Evolutionary conservation across 2,888 invertebrate genomes (phyloP).

Genomic region (Eupithecia tripunctaria): DNA sequence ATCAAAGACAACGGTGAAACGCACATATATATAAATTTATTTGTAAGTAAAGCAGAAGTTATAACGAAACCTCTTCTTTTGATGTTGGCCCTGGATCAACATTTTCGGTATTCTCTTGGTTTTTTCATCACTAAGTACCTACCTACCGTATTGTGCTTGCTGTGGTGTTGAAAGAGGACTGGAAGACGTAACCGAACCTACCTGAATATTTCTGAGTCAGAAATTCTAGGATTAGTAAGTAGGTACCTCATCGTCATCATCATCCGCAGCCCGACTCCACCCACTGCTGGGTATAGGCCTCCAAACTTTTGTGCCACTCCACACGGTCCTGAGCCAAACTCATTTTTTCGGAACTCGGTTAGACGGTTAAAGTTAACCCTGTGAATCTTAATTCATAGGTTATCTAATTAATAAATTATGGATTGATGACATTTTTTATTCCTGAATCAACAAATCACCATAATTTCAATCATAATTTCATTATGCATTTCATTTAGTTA

Average conservation of each 20-base stretch:
- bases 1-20: not conserved
- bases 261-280: no score
- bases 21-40: not conserved
- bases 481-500: not conserved
- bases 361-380: not conserved
- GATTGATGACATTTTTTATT: no score
- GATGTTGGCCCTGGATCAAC: not conserved
- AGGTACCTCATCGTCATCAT: no score
- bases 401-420: no score
- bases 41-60: not conserved
- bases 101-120: not conserved
- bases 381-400: no score
- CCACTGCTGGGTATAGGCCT: no score
- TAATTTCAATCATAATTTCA: not conserved
- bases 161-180: not conserved
- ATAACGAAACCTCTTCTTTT: not conserved
- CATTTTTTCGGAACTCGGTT: not conserved
- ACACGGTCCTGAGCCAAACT: no score
- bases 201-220: no score
- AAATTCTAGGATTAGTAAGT: no score
- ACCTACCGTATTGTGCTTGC: no score
- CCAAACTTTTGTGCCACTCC: no score
- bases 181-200: no score
- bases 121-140: not conserved
- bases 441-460: not conserved